These are phyloP conservation scores for Drosophila affinis DNA, from an alignment of 2,888 invertebrate genomes.

Conservation along the genomic window DNA sequence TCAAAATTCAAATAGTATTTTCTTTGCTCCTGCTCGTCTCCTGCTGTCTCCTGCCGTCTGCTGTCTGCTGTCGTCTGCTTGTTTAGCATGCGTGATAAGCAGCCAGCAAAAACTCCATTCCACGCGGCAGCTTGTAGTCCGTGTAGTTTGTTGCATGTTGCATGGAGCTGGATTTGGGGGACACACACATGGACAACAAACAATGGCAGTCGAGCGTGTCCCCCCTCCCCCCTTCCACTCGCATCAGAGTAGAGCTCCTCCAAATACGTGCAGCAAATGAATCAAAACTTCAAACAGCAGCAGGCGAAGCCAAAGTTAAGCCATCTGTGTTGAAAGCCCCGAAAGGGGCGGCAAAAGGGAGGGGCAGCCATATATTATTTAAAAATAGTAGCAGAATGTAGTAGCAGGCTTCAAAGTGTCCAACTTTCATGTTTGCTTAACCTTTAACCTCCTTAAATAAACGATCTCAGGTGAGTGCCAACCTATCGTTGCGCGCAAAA, in stretches of 20 bases:
- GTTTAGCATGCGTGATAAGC: conserved; percentile 66
- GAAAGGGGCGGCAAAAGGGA: not conserved
- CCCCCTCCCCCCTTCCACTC: not conserved
- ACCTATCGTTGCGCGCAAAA: too few species aligned
- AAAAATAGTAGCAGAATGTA: not conserved
- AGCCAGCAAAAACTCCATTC: conserved; percentile 49
- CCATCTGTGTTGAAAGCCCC: not conserved
- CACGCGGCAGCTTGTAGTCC: not conserved
- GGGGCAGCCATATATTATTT: not conserved
- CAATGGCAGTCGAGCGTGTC: not conserved
- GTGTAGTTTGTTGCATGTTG: not conserved
- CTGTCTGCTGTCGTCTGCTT: conserved; percentile 48
- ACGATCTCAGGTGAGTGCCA: too few species aligned
- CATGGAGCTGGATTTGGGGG: not conserved
- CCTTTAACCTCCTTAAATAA: too few species aligned
- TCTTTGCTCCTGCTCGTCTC: conserved; percentile 29
- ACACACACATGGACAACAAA: not conserved
- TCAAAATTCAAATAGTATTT: conserved; percentile 72
- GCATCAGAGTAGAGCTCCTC: conserved; percentile 57
- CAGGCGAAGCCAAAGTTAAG: conserved; percentile 2
- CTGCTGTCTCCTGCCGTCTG: conserved; percentile 41
- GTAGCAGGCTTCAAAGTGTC: too few species aligned
- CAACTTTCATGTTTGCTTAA: too few species aligned
- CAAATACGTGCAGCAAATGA: conserved; percentile 41
- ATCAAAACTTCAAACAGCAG: conserved; percentile 55